Conservation (phyloP, 2,797 vertebrate genomes). For the Diglossa cyanea region DNA sequence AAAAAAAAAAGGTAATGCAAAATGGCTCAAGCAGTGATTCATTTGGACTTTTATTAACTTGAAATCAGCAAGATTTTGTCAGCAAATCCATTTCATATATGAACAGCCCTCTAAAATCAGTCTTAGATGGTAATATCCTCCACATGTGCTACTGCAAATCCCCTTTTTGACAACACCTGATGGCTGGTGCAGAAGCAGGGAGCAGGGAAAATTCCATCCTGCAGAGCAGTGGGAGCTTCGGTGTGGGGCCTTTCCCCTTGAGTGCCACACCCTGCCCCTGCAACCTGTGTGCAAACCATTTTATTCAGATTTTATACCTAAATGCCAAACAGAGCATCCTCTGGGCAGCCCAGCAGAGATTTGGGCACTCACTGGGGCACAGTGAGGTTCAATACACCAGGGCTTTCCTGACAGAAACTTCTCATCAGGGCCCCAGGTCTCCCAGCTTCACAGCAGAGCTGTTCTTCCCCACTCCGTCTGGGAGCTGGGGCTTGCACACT, state of each 20-base stretch:
- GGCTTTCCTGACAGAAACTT: not conserved
- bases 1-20: not conserved
- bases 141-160: not conserved
- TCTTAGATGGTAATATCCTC: not conserved
- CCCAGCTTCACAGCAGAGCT: fast-evolving
- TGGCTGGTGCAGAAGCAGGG: not conserved
- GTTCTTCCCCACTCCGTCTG: fast-evolving
- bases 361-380: not conserved
- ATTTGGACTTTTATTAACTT: not conserved
- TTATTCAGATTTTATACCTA: not conserved
- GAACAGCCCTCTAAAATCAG: not conserved
- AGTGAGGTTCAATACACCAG: fast-evolving
- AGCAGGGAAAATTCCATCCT: not conserved
- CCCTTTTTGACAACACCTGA: not conserved
- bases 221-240: not conserved
- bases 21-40: not conserved
- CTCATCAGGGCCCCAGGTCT: not conserved
- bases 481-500: fast-evolving
- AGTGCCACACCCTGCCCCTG: not conserved
- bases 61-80: not conserved
- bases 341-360: not conserved
- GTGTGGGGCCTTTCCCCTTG: not conserved
- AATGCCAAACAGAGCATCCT: fast-evolving
- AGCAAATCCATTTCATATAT: not conserved
- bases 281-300: not conserved